Conservation (phyloP, 2,888 invertebrate genomes). For the Troglohyphantes excavatus region DNA sequence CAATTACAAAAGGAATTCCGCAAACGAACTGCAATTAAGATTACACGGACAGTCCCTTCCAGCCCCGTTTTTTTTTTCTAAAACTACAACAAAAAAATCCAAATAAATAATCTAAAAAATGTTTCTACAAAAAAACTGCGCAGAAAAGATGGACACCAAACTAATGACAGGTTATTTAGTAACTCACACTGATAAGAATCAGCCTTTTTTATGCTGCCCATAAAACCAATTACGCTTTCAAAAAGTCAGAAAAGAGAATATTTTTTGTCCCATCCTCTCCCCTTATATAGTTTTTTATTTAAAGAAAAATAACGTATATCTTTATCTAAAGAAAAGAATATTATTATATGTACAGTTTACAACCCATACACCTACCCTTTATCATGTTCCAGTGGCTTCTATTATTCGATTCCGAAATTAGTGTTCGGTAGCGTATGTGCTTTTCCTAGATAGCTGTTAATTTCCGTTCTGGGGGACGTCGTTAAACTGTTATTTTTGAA, state of each 20-base stretch:
- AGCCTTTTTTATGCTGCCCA: not conserved
- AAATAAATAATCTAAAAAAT: not conserved
- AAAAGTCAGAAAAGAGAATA: not conserved
- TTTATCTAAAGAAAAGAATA: not conserved
- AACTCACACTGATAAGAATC: not conserved
- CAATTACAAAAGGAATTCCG: constrained; percentile 9
- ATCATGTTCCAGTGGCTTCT: not conserved
- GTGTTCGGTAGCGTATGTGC: not conserved
- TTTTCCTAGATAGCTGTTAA: not conserved
- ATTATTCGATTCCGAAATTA: not conserved
- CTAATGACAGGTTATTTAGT: constrained; percentile 5
- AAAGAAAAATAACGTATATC: not conserved
- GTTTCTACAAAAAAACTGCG: not conserved
- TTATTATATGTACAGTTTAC: no score
- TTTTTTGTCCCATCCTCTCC: not conserved
- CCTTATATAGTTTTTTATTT: not conserved
- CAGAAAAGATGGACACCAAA: constrained; percentile 1
- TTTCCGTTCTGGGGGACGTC: not conserved
- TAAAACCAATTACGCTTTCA: constrained; percentile 6
- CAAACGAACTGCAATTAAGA: constrained; percentile 5
- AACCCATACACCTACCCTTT: no score
- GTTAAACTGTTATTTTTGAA: not conserved
- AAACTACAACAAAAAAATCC: not conserved
- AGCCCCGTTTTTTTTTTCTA: not conserved
- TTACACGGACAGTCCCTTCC: not conserved